Conservation (phyloP, 2,888 invertebrate genomes). For the Amiota mariae region DNA sequence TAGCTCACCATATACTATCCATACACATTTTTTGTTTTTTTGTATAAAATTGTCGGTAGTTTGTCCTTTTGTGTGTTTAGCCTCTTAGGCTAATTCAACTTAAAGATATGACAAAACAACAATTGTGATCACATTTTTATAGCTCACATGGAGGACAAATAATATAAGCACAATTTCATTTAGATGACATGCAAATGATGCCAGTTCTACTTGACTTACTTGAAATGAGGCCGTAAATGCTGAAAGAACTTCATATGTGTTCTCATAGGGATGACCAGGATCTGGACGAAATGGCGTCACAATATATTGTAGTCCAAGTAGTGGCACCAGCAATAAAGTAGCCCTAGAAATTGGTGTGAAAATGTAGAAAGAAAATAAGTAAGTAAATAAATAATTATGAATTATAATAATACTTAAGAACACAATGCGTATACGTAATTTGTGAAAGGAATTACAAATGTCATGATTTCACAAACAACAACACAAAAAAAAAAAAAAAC, state of each 20-base stretch:
- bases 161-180: conserved; percentile 30
- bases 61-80: neutral
- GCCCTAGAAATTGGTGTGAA: conserved; percentile 75
- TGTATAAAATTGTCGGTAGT: neutral
- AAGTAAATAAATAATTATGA: conserved; percentile 19
- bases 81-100: too few species aligned
- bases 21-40: neutral
- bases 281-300: conserved; percentile 88
- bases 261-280: conserved; percentile 82
- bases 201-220: conserved; percentile 75
- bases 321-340: conserved; percentile 90
- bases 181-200: conserved; percentile 26
- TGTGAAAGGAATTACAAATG: conserved; percentile 58
- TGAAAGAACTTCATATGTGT: conserved; percentile 86
- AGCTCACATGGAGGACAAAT: conserved; percentile 27
- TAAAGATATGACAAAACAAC: too few species aligned
- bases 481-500: too few species aligned
- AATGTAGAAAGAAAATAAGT: neutral
- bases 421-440: conserved; percentile 63
- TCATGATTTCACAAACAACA: neutral
- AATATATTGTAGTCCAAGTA: conserved; percentile 92
- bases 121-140: too few species aligned
- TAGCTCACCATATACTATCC: too few species aligned
- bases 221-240: conserved; percentile 92
- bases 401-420: conserved; percentile 25